A percentile compares a stretch with the other conserved stretches of the same genome.
Evolutionary conservation across 2,113 vertebrate species (phyloP).

Genomic region (Haliaeetus leucogaster): DNA sequence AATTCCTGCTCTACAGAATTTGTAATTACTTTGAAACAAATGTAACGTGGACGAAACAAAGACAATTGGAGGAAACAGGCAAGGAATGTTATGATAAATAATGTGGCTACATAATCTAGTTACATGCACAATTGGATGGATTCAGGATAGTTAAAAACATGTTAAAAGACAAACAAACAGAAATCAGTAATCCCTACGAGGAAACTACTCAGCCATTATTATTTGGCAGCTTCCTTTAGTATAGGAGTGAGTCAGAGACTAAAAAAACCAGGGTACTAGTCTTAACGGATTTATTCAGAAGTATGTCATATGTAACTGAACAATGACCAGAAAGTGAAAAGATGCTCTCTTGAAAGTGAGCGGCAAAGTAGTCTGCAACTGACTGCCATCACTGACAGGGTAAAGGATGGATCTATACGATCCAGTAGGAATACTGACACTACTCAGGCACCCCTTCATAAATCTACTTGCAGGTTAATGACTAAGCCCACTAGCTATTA

Average conservation of each 20-base stretch:
- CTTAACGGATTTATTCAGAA: background rate
- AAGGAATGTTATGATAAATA: constrained; percentile 30
- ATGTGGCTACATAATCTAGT: background rate
- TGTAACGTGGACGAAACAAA: background rate
- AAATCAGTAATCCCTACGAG: background rate
- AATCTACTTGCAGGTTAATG: background rate
- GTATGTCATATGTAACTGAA: background rate
- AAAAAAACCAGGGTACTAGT: background rate
- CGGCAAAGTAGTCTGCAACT: background rate
- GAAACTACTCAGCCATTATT: constrained; percentile 35
- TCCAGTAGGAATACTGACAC: background rate
- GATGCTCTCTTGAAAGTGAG: background rate
- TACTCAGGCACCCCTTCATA: background rate
- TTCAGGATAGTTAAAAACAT: background rate
- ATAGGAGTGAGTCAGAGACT: background rate
- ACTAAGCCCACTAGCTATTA: background rate
- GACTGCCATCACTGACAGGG: background rate
- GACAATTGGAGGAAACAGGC: constrained; percentile 50
- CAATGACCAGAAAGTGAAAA: background rate
- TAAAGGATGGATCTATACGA: background rate
- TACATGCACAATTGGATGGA: background rate
- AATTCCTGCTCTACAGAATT: background rate
- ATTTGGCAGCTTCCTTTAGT: constrained; percentile 25
- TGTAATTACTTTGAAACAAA: constrained; percentile 18
- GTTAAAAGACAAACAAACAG: background rate